These are phyloP conservation scores for Andrena chrysosceles DNA, from an alignment of 2,888 invertebrate genomes.

Conservation along the genomic window DNA sequence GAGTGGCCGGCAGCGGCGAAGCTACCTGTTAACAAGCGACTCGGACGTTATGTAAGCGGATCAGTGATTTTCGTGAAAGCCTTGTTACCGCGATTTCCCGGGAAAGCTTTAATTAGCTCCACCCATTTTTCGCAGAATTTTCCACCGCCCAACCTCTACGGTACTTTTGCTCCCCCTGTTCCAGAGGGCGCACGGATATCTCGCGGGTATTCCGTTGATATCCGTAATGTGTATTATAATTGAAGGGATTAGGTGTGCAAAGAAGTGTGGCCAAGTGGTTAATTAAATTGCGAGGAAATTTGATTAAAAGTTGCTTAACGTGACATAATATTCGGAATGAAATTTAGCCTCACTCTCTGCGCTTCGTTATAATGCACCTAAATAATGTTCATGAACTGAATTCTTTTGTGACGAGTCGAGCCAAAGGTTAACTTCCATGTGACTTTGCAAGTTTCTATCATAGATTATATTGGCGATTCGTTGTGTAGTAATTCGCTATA, in stretches of 20 bases:
- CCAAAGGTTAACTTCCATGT: too few species aligned
- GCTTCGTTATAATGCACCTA: too few species aligned
- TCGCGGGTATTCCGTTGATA: constrained; percentile 11
- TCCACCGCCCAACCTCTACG: too few species aligned
- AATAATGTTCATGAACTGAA: too few species aligned
- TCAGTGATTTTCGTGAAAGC: background rate
- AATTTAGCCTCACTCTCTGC: too few species aligned
- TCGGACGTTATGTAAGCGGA: constrained; percentile 3
- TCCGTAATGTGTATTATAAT: constrained; percentile 5
- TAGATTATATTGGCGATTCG: too few species aligned
- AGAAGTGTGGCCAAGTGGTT: constrained; percentile 8
- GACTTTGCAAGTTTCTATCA: too few species aligned
- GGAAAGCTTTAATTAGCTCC: background rate
- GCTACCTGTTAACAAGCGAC: constrained; percentile 5
- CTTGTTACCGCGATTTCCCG: background rate
- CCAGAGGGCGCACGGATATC: too few species aligned
- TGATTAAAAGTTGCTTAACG: constrained; percentile 15
- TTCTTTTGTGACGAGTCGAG: too few species aligned
- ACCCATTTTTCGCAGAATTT: constrained; percentile 6
- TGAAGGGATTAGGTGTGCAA: constrained; percentile 4
- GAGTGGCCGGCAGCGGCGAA: background rate
- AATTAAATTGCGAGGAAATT: constrained; percentile 7
- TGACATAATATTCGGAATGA: too few species aligned
- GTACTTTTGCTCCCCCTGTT: too few species aligned
- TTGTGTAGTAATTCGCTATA: too few species aligned